Evolutionary conservation across 2,888 invertebrate genomes (phyloP).

Genomic region (Eristalis arbustorum): DNA sequence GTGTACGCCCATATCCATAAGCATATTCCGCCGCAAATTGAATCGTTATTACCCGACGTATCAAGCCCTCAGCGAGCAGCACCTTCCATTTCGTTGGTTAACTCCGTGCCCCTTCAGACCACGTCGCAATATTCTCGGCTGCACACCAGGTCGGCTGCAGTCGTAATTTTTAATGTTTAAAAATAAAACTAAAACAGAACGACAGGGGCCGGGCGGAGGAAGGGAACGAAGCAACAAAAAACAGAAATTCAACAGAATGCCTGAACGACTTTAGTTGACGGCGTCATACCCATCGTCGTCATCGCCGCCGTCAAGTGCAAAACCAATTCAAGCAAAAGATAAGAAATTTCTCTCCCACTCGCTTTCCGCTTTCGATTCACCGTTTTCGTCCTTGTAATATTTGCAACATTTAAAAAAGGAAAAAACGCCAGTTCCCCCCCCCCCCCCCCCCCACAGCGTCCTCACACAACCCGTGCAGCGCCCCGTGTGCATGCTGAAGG

Average conservation of each 20-base stretch:
- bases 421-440: slow-evolving; percentile 30
- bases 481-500: slow-evolving; percentile 60
- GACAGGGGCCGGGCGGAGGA: too few species aligned
- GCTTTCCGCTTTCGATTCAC: slow-evolving; percentile 22
- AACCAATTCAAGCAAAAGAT: slow-evolving; percentile 52
- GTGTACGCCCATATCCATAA: not conserved
- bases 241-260: slow-evolving; percentile 17
- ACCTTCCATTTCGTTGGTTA: not conserved
- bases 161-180: slow-evolving; percentile 43
- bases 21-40: slow-evolving; percentile 12
- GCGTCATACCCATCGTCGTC: slow-evolving; percentile 11
- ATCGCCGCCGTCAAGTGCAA: slow-evolving; percentile 37
- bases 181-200: slow-evolving; percentile 15
- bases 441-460: too few species aligned
- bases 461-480: slow-evolving; percentile 6
- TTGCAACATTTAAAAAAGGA: slow-evolving; percentile 66
- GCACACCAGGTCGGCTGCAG: slow-evolving; percentile 36
- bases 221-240: too few species aligned
- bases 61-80: not conserved
- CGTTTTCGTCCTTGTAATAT: slow-evolving; percentile 36
- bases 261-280: slow-evolving; percentile 18
- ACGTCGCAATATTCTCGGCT: not conserved
- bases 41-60: slow-evolving; percentile 13
- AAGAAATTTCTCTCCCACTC: slow-evolving; percentile 25
- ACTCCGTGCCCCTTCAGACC: not conserved